phyloP scores from a whole-genome alignment of 2,888 invertebrate genomes.

The Nephrotoma guestfalica region DNA sequence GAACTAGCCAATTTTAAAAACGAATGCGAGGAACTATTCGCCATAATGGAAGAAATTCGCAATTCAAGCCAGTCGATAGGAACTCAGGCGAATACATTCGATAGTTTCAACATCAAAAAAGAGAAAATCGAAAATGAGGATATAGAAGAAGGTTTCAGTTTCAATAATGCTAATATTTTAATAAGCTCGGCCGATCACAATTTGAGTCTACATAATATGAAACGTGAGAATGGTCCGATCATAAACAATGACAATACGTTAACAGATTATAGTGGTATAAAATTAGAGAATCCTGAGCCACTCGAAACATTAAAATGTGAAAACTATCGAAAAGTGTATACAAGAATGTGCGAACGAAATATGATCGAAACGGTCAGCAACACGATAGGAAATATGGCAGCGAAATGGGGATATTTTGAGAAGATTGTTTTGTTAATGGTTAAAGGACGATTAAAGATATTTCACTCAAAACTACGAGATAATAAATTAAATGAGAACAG shows the following conservation, averaged over 20 bases:
- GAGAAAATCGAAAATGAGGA: neutral
- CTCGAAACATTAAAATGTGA: neutral
- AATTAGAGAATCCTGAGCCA: neutral
- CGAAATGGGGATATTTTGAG: slow-evolving; percentile 7
- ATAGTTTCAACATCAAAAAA: neutral
- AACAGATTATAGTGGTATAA: neutral
- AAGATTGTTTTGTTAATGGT: neutral
- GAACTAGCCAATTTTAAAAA: neutral
- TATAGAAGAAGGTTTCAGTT: neutral
- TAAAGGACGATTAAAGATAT: neutral
- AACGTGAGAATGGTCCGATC: neutral
- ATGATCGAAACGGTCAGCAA: slow-evolving; percentile 8
- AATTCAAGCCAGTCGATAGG: neutral
- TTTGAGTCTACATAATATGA: neutral
- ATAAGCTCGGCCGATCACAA: neutral
- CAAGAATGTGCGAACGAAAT: neutral
- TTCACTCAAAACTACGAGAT: neutral
- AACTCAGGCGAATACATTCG: neutral
- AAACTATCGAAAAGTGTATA: neutral
- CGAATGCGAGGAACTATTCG: neutral
- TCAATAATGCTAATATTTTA: neutral
- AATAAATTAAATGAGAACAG: neutral
- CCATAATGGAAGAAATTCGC: neutral
- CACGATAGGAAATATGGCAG: slow-evolving; percentile 9
- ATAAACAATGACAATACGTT: neutral